These are phyloP conservation scores for Tribolium castaneum DNA, from an alignment of 1,140 invertebrate species.

Conservation along the genomic window DNA sequence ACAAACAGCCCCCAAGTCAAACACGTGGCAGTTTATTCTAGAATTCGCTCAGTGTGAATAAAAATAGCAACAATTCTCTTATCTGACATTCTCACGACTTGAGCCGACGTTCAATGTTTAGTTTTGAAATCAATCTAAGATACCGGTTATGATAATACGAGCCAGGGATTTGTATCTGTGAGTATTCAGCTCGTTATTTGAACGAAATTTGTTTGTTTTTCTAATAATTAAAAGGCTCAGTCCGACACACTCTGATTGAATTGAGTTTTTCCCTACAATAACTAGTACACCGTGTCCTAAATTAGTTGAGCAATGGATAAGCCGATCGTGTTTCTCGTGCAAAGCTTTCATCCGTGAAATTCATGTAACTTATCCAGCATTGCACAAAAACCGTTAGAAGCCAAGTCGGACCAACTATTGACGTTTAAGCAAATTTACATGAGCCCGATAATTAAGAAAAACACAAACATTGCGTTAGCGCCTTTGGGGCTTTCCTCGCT, in stretches of 20 bases:
- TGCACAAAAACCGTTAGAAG: background rate
- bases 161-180: background rate
- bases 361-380: background rate
- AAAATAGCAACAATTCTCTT: background rate
- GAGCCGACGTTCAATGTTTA: background rate
- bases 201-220: too few relatives aligned
- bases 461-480: constrained; percentile 25
- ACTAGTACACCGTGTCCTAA: too few relatives aligned
- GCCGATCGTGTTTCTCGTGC: background rate
- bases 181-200: too few relatives aligned
- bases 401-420: background rate
- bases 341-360: background rate
- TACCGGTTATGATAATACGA: background rate
- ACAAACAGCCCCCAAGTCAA: background rate
- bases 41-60: background rate
- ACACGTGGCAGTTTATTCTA: too few relatives aligned
- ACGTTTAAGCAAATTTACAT: constrained; percentile 26
- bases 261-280: too few relatives aligned
- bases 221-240: too few relatives aligned
- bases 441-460: constrained; percentile 7
- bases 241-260: too few relatives aligned
- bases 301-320: background rate
- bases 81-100: background rate
- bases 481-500: constrained; percentile 5
- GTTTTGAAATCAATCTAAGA: background rate